Evolutionary conservation across 1,140 invertebrate species (phyloP).

Genomic region (Drosophila cardini): DNA sequence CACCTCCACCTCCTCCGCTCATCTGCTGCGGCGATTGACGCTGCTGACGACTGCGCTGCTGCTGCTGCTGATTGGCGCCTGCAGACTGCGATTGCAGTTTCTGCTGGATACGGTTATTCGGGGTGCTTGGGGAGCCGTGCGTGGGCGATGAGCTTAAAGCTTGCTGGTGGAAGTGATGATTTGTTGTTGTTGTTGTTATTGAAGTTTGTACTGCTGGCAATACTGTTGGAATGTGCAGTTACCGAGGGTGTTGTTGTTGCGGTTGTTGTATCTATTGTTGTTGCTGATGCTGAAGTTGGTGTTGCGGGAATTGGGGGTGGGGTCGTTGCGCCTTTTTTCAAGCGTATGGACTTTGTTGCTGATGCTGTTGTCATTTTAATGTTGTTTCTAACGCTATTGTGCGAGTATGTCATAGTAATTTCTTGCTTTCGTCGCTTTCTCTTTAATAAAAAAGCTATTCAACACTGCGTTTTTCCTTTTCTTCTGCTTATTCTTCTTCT

Average conservation of each 20-base stretch:
- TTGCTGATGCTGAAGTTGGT: conserved; percentile 37
- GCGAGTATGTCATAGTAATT: conserved; percentile 85
- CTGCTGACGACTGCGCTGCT: conserved; percentile 57
- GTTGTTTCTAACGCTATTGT: conserved; percentile 84
- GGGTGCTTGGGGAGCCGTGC: conserved; percentile 46
- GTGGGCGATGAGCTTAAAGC: conserved; percentile 73
- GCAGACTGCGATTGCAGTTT: conserved; percentile 69
- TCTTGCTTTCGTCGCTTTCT: conserved; percentile 63
- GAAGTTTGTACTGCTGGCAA: conserved; percentile 84
- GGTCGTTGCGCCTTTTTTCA: conserved; percentile 73
- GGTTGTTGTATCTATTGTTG: conserved; percentile 56
- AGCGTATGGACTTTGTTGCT: conserved; percentile 79
- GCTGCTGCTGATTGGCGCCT: conserved; percentile 52
- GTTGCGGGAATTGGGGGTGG: conserved; percentile 46
- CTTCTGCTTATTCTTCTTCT: conserved; percentile 8
- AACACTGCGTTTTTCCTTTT: conserved; percentile 18
- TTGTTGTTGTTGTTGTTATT: conserved; percentile 58
- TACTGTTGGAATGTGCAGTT: conserved; percentile 85
- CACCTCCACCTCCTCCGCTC: conserved; percentile 59
- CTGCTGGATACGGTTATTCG: conserved; percentile 60
- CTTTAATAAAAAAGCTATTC: conserved; percentile 14
- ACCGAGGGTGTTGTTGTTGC: conserved; percentile 65
- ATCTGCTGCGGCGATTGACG: conserved; percentile 72
- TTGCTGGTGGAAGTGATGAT: conserved; percentile 67
- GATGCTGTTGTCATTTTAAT: conserved; percentile 84